Base-by-base conservation (phyloP, 2,888 invertebrate genomes). In the Piscicola geometra region DNA sequence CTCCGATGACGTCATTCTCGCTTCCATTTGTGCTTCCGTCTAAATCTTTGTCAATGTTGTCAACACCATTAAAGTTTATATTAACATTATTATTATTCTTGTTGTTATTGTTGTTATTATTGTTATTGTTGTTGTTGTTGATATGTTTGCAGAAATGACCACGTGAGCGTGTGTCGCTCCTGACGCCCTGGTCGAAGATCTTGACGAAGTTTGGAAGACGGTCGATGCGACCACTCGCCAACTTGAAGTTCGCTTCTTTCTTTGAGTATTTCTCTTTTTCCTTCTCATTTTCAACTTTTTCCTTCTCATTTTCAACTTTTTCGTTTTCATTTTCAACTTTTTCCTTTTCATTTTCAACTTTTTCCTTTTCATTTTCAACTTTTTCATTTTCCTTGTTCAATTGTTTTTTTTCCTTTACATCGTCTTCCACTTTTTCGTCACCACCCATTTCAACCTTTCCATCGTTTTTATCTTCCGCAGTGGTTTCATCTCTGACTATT, bases 281-380 rank as follows among this genome's bases (percentile, higher is more conserved):
- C 3, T 3, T 56, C n/a, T 18, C 5, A 3, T 56, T n/a, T 5
- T 25, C 60, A 15, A 15, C n/a, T 25, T 56, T n/a, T 18, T 56
- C n/a, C 21, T 56, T n/a, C 60, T 5, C n/a, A 3, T 5, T 25
- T 25, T 56, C 60, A 5, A 18, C 12, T 25, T 21, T n/a, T 15
- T 56, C 60, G 5, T 56, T 21, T 56, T 56, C n/a, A 18, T 56
- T n/a, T 56, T 56, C n/a, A n/a, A n/a, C 60, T 56, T 56, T 25
- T 25, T 56, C 60, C n/a, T 21, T 15, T 56, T 56, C 25, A 25
- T 56, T 56, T 56, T 56, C 3, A 18, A 25, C 3, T 25, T 56
- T 25, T 56, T 56, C 60, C 25, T 56, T 56, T 25, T 5, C n/a
- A 18, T 9, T 56, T 56, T 56, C 60, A 3, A n/a, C 60, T 56